Base-by-base conservation (phyloP, 2,797 vertebrate species). In the Dicrostonyx torquatus region DNA sequence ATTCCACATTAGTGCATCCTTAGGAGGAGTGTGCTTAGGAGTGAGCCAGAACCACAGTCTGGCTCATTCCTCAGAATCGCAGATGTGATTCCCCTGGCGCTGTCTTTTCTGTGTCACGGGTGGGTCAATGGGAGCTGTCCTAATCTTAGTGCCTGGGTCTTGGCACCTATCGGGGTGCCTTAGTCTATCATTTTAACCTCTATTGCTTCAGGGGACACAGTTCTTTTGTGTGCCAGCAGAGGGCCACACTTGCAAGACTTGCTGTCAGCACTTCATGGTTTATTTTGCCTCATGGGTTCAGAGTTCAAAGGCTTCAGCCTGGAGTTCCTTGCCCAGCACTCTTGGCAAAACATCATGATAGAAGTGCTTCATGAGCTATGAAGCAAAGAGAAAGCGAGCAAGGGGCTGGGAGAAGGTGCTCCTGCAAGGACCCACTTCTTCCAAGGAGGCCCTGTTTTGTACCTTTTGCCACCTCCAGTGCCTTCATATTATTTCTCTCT, bases 1-100 rank as follows among this genome's bases (percentile, higher is more conserved):
- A 18, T 40, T 11, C 3, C 40, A 12, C 1, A 0, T 8, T 20
- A n/a, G 11, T 4, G 18, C 2, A 0, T 12, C 43, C 15, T 70
- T 40, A 6, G 55, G 7, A 37, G 50, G 40, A 1, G 40, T 48
- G 13, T 31, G 20, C 62, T 9, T 10, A 64, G 12, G 12, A n/a
- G n/a, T n/a, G n/a, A n/a, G n/a, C n/a, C n/a, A n/a, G n/a, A 5
- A n/a, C 68, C 34, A 1, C 40, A 18, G n/a, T 15, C 60, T 20
- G 6, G 4, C 37, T 11, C 14, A 1, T 37, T 40, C 24, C 18
- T 50, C 13, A 0, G 8, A 55, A 12, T 29, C 0, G 4, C 68
- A n/a, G 11, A 48, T 48, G 82, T 8, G 43, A 84, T 60, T 40
- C 20, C 13, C 29, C 50, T 40, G 1, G 34, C 8, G 50, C 62